Percentiles rank a stretch among this genome's conserved stretches.
phyloP scores from a whole-genome alignment of 2,113 vertebrate species.

The Sturnus vulgaris region DNA sequence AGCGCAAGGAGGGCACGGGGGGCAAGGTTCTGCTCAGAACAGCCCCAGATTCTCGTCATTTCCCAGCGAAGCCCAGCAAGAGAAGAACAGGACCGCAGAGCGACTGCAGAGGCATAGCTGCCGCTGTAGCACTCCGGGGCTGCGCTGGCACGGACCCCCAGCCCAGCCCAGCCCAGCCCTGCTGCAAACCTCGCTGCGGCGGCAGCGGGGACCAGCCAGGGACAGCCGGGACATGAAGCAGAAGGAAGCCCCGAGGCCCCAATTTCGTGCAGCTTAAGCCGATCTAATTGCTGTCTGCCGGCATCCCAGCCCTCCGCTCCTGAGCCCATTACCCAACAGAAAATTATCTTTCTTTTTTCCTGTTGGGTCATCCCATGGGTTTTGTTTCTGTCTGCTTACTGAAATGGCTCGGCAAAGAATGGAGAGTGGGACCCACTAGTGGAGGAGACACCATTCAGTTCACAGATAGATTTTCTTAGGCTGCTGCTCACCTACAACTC shows the following conservation, averaged over 20 bases:
- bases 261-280: accelerated
- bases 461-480: background rate
- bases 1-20: background rate
- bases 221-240: background rate
- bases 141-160: background rate
- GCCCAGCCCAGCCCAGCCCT: background rate
- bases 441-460: background rate
- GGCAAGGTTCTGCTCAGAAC: background rate
- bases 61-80: background rate
- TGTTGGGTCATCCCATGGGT: background rate
- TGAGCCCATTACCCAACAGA: background rate
- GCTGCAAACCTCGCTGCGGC: background rate
- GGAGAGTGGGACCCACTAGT: background rate
- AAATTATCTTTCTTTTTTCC: background rate
- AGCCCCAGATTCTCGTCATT: background rate
- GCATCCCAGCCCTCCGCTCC: background rate
- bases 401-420: background rate
- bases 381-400: background rate
- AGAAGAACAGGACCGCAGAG: background rate
- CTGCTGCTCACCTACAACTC: background rate
- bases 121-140: background rate
- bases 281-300: background rate
- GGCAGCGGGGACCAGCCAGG: accelerated
- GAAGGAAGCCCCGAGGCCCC: background rate
- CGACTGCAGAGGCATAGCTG: background rate